Evolutionary conservation across 2,797 vertebrate genomes (phyloP).

Genomic region (Ataeniobius toweri): DNA sequence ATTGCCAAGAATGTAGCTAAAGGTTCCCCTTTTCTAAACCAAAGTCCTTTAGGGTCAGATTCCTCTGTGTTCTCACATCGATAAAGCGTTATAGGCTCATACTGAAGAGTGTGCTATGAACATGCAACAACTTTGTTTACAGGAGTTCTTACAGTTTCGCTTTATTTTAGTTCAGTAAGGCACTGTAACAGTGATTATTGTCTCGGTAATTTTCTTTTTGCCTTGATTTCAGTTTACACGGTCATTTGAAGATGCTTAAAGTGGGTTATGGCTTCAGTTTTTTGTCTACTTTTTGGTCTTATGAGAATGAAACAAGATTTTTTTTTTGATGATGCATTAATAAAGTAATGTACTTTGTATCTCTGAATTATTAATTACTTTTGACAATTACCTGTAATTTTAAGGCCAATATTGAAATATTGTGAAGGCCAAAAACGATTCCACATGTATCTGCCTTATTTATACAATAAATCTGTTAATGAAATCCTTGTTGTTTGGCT

Average conservation of each 20-base stretch:
- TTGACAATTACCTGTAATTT: slow-evolving; percentile 49
- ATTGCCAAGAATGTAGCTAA: slow-evolving; percentile 50
- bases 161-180: slow-evolving; percentile 24
- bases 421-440: slow-evolving; percentile 34
- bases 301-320: slow-evolving; percentile 42
- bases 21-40: slow-evolving; percentile 34
- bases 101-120: slow-evolving; percentile 31
- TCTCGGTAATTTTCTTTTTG: slow-evolving; percentile 1
- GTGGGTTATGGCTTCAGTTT: slow-evolving; percentile 43
- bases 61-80: slow-evolving; percentile 22
- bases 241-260: slow-evolving; percentile 36
- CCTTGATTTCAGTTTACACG: slow-evolving; percentile 22
- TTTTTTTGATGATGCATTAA: slow-evolving; percentile 58
- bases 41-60: slow-evolving; percentile 39
- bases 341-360: slow-evolving; percentile 59
- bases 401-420: slow-evolving; percentile 58
- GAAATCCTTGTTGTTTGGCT: slow-evolving; percentile 16
- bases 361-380: slow-evolving; percentile 59
- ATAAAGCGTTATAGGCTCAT: slow-evolving; percentile 21
- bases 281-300: slow-evolving; percentile 58
- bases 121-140: slow-evolving; percentile 41
- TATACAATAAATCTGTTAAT: slow-evolving; percentile 63
- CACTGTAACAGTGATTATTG: slow-evolving; percentile 33
- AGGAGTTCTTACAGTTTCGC: not conserved
- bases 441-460: slow-evolving; percentile 71